Percentiles rank a stretch among this genome's conserved stretches.
These are phyloP conservation scores for Columba janthina DNA, from an alignment of 2,113 vertebrate species.

Conservation along the genomic window DNA sequence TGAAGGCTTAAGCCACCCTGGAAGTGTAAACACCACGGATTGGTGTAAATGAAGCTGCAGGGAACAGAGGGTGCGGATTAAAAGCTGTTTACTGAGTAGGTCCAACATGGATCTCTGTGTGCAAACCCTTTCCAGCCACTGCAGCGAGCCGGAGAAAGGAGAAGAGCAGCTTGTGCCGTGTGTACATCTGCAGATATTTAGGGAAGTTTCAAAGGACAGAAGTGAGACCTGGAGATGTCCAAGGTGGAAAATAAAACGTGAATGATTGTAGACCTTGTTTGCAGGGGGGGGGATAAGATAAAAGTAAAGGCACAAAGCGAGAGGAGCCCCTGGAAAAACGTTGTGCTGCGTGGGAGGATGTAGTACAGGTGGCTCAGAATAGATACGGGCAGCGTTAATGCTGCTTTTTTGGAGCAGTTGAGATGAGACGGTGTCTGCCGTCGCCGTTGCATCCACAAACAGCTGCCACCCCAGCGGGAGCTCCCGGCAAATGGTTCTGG, in stretches of 20 bases:
- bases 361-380: no score
- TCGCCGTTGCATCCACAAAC: fast-evolving
- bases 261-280: not conserved
- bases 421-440: fast-evolving
- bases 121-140: not conserved
- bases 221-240: not conserved
- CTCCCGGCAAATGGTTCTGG: not conserved
- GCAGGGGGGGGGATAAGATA: not conserved
- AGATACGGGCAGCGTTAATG: not conserved
- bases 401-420: not conserved
- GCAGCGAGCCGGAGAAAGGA: not conserved
- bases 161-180: fast-evolving
- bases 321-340: not conserved
- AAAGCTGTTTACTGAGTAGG: not conserved
- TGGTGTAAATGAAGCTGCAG: not conserved
- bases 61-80: not conserved
- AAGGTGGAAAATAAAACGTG: not conserved
- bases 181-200: not conserved
- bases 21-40: not conserved
- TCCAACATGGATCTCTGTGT: not conserved
- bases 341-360: not conserved
- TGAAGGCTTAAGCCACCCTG: not conserved
- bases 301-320: not conserved
- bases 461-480: not conserved
- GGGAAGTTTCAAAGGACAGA: not conserved